Base-by-base conservation (phyloP, 2,113 vertebrate species). In the Cebus imitator region DNA sequence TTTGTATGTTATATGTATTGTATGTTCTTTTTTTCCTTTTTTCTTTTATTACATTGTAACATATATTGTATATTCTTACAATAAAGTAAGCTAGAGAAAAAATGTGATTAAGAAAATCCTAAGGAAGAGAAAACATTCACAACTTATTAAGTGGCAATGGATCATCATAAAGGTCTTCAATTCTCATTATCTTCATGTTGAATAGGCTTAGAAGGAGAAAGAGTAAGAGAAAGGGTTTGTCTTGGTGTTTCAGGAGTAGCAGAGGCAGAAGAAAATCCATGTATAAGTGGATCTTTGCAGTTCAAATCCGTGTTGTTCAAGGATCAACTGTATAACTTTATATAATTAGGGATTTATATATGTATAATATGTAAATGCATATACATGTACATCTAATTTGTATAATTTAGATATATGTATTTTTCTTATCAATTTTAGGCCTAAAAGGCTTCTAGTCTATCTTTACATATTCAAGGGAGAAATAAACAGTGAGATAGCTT, bases 351-450 rank as follows among this genome's bases (percentile, higher is more conserved):
- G 90, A 75, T 37, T 95, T 91, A 30, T 70, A 13, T 79, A 32
- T 64, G 12, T 48, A 58, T 48, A 43, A 73, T 55, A 30, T 30
- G 27, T 64, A 88, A 89, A 73, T 89, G 25, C 25, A n/a, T 18
- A 82, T 57, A 57, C 73, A 2, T 20, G 58, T 40, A 57, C 73
- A 3, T 81, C 43, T 12, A 76, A 81, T 88, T 58, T 68, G 35
- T 81, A 6, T 87, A 78, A 73, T 86, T 61, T 50, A 55, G 73
- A 17, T 90, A 14, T 57, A 27, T 84, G 9, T 3, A 58, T 78
- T 78, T 87, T 94, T 48, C 20, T 85, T 21, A 43, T 87, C 23
- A 35, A 84, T 91, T 91, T 88, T 95, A 95, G 70, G 52, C 76
- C 87, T 83, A 40, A 30, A 89, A 85, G 35, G 18, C 45, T 10